phyloP scores from a whole-genome alignment of 2,113 vertebrate genomes.

The Himantopus leucocephalus region DNA sequence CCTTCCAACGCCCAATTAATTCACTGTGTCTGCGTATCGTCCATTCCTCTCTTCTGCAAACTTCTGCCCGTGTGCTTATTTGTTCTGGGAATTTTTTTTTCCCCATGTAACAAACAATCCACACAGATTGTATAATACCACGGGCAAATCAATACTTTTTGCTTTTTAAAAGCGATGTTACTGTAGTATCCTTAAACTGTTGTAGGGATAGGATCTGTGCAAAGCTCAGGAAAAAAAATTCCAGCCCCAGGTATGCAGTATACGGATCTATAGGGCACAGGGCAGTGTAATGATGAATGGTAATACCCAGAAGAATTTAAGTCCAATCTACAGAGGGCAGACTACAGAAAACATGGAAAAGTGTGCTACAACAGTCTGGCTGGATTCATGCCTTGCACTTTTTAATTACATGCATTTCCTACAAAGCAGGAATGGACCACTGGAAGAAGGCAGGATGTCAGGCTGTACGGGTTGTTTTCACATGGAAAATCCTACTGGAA shows the following conservation, averaged over 20 bases:
- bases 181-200: background rate
- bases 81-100: background rate
- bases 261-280: background rate
- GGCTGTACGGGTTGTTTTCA: background rate
- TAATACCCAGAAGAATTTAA: background rate
- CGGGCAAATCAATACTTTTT: background rate
- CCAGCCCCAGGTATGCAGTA: background rate
- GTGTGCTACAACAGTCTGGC: background rate
- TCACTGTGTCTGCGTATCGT: background rate
- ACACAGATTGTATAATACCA: background rate
- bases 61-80: background rate
- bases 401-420: background rate
- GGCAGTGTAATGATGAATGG: background rate
- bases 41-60: background rate
- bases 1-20: background rate
- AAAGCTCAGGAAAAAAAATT: background rate
- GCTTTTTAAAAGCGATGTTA: background rate
- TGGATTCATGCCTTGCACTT: background rate
- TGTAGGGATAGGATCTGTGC: background rate
- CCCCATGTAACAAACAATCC: background rate
- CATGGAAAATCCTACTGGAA: background rate
- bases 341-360: background rate
- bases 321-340: background rate
- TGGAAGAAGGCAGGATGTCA: background rate
- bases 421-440: background rate